Evolutionary conservation across 2,113 vertebrate genomes (phyloP).

Genomic region (Grallaria varia): DNA sequence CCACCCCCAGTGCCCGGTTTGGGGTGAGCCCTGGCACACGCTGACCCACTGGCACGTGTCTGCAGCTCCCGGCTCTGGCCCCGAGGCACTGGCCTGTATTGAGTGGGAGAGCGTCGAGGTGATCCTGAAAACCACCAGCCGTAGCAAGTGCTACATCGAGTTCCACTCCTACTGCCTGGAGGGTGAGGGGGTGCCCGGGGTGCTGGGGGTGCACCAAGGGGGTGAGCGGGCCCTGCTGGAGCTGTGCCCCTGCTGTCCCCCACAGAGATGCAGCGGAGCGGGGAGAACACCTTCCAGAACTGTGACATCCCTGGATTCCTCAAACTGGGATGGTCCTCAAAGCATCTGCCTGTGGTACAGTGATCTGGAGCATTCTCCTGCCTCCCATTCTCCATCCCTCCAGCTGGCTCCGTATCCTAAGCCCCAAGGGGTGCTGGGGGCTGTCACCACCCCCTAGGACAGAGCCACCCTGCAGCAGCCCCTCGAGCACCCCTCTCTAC

Average conservation of each 20-base stretch:
- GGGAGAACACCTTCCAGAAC: slow-evolving; percentile 83
- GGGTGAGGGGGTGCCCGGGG: not conserved
- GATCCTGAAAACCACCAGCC: slow-evolving; percentile 85
- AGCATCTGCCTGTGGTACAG: slow-evolving; percentile 84
- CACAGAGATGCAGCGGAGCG: slow-evolving; percentile 78
- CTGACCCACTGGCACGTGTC: not conserved
- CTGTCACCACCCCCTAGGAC: not conserved
- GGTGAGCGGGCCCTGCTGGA: accelerated
- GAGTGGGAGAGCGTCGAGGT: slow-evolving; percentile 83
- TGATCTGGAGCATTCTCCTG: not conserved
- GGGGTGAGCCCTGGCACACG: accelerated
- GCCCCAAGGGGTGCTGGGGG: not conserved
- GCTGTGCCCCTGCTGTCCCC: not conserved
- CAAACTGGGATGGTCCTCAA: slow-evolving; percentile 82
- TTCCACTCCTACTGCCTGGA: slow-evolving; percentile 85
- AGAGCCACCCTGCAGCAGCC: not conserved
- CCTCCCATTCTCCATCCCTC: not conserved
- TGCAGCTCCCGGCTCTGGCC: slow-evolving; percentile 59
- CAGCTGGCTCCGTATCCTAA: not conserved
- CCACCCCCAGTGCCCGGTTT: accelerated
- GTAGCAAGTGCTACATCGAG: slow-evolving; percentile 86
- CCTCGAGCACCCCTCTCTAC: not conserved
- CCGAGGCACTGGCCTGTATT: slow-evolving; percentile 75
- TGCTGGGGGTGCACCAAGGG: accelerated
- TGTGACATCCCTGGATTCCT: slow-evolving; percentile 84